Evolutionary conservation across 2,797 vertebrate genomes (phyloP).

Genomic region (Trachops cirrhosus): DNA sequence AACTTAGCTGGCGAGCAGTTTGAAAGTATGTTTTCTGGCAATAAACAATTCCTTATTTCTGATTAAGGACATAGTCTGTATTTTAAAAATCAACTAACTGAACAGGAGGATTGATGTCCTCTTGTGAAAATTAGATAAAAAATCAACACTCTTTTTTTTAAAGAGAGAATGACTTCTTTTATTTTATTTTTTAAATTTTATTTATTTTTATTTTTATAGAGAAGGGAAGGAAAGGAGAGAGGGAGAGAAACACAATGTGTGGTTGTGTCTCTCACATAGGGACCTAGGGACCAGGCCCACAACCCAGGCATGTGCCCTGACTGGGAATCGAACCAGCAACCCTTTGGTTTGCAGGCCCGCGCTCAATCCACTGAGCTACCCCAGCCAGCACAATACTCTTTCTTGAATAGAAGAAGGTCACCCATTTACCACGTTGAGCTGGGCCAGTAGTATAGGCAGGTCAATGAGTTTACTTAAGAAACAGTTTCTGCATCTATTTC

Average conservation of each 20-base stretch:
- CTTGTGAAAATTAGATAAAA: constrained; percentile 38
- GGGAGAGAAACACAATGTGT: no score
- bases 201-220: no score
- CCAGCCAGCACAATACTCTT: neutral
- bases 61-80: neutral
- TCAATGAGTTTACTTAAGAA: neutral
- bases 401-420: neutral
- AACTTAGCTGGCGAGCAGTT: constrained; percentile 16
- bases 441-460: neutral
- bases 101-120: neutral
- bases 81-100: constrained; percentile 40
- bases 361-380: no score
- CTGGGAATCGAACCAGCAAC: no score
- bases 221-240: no score
- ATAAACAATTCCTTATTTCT: neutral
- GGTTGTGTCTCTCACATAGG: no score
- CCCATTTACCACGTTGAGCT: neutral
- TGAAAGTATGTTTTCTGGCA: constrained; percentile 31
- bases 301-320: no score
- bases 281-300: no score
- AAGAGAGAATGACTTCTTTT: no score
- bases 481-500: neutral
- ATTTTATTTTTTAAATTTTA: no score
- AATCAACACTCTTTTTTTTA: neutral
- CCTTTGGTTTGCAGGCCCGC: no score